Conservation (phyloP, 2,113 vertebrate species). For the Albula goreensis region DNA sequence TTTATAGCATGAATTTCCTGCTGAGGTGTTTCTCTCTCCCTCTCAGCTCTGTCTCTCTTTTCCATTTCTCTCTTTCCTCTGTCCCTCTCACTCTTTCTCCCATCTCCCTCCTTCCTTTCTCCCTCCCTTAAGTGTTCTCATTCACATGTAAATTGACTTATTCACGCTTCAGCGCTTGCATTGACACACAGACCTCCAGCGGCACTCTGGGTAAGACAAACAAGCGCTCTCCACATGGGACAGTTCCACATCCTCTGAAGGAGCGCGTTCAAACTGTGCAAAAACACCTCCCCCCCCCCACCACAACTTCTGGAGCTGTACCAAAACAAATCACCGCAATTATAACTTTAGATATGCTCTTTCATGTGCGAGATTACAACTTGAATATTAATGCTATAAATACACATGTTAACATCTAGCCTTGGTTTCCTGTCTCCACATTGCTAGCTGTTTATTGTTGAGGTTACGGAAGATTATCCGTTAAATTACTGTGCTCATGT, state of each 20-base stretch:
- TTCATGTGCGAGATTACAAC: too few species aligned
- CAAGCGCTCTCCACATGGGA: conserved; percentile 31
- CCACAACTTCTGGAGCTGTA: not conserved
- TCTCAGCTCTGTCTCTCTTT: too few species aligned
- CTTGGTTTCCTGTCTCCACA: too few species aligned
- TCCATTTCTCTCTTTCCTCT: conserved; percentile 11
- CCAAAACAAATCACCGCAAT: not conserved
- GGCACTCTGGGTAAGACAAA: conserved; percentile 52
- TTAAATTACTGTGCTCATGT: too few species aligned
- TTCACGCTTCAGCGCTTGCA: conserved; percentile 55
- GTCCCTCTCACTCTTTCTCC: conserved; percentile 14
- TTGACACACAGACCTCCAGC: conserved; percentile 41
- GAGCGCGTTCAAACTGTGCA: not conserved
- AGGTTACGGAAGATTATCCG: too few species aligned
- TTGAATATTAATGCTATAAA: too few species aligned
- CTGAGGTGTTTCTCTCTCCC: not conserved
- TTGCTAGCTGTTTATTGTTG: too few species aligned
- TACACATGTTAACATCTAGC: too few species aligned
- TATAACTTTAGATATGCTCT: not conserved
- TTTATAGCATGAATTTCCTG: not conserved
- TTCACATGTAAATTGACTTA: conserved; percentile 76
- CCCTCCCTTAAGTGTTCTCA: conserved; percentile 58
- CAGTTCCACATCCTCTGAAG: conserved; percentile 13
- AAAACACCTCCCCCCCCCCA: not conserved
- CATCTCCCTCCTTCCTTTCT: not conserved